These are phyloP conservation scores for Thalassophryne amazonica DNA, from an alignment of 2,797 vertebrate species.

Conservation along the genomic window DNA sequence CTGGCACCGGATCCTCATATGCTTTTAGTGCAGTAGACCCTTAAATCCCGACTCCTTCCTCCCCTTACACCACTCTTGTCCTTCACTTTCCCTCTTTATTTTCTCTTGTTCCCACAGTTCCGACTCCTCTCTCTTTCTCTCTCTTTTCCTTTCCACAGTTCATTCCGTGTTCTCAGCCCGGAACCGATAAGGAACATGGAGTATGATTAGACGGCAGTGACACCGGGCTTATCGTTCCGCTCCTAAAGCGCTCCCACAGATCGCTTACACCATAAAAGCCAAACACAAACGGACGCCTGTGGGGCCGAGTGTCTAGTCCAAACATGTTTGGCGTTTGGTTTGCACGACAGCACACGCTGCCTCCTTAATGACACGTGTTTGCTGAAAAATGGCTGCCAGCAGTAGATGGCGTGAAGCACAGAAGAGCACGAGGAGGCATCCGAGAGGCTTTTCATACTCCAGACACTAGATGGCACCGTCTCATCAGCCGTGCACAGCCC, in stretches of 20 bases:
- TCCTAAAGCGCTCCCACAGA: slow-evolving; percentile 47
- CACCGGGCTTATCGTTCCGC: slow-evolving; percentile 59
- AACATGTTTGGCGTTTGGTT: slow-evolving; percentile 30
- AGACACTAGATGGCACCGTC: slow-evolving; percentile 48
- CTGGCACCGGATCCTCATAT: slow-evolving; percentile 46
- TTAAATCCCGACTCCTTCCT: slow-evolving; percentile 59
- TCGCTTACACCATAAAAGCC: slow-evolving; percentile 47
- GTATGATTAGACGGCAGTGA: slow-evolving; percentile 62
- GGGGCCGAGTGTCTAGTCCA: slow-evolving; percentile 24
- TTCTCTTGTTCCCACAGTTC: slow-evolving; percentile 11
- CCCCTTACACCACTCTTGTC: slow-evolving; percentile 19
- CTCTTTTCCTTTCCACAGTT: slow-evolving; percentile 23
- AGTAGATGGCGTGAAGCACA: slow-evolving; percentile 10
- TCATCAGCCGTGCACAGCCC: not conserved
- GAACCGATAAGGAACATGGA: slow-evolving; percentile 59
- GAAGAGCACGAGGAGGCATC: not conserved
- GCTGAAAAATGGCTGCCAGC: slow-evolving; percentile 36
- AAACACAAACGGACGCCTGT: slow-evolving; percentile 1
- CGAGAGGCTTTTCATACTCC: not conserved
- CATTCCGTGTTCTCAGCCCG: slow-evolving; percentile 36
- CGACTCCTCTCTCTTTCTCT: not conserved
- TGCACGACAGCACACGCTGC: slow-evolving; percentile 30
- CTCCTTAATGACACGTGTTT: slow-evolving; percentile 14
- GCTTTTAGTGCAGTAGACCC: slow-evolving; percentile 72
- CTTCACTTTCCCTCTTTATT: slow-evolving; percentile 14